These are phyloP conservation scores for Porites cylindrica DNA, from an alignment of 92 coral and sea anemone genomes.

Conservation along the genomic window DNA sequence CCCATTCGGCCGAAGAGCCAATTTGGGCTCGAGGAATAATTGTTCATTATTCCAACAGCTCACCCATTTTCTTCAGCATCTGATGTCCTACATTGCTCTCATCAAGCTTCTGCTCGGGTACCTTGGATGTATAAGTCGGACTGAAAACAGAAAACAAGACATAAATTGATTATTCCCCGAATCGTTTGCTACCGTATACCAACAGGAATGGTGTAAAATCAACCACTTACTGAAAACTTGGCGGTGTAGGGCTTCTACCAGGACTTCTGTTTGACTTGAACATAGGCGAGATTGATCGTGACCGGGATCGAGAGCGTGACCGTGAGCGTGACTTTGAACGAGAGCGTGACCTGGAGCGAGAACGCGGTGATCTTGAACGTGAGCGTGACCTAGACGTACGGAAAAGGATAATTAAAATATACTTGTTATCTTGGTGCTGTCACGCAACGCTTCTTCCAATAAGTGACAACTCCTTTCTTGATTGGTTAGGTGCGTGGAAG, in stretches of 20 bases:
- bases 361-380: slow-evolving; percentile 19
- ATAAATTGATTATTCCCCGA: too few relatives aligned
- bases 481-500: neutral
- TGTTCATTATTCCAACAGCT: neutral
- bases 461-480: neutral
- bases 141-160: slow-evolving; percentile 37
- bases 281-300: slow-evolving; percentile 76
- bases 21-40: too few relatives aligned
- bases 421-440: too few relatives aligned
- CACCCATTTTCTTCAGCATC: slow-evolving; percentile 97
- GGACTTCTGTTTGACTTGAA: slow-evolving; percentile 62
- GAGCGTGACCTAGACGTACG: slow-evolving; percentile 41
- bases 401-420: neutral
- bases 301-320: slow-evolving; percentile 48
- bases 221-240: slow-evolving; percentile 79
- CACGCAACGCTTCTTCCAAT: too few relatives aligned
- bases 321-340: slow-evolving; percentile 63
- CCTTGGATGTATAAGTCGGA: slow-evolving; percentile 71
- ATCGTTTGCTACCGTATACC: neutral
- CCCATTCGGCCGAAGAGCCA: too few relatives aligned
- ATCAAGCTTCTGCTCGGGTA: slow-evolving; percentile 82
- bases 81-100: slow-evolving; percentile 97
- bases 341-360: slow-evolving; percentile 50
- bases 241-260: slow-evolving; percentile 88
- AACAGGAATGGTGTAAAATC: neutral